These are phyloP conservation scores for Caenorhabditis drosophilae DNA, from an alignment of 2,888 invertebrate species.

Conservation along the genomic window DNA sequence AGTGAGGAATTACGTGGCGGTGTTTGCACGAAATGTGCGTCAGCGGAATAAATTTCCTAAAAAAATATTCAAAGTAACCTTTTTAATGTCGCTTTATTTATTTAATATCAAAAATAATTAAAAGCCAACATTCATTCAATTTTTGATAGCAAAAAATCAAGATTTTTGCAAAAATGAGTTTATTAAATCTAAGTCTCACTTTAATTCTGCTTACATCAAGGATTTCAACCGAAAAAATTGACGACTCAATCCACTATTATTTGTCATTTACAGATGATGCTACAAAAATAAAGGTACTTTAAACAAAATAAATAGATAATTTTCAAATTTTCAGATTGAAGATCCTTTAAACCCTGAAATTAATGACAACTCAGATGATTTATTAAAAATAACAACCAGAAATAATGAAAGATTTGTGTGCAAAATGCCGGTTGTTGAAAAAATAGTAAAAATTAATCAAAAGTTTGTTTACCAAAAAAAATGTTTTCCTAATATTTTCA, in stretches of 20 bases:
- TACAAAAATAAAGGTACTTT: not conserved
- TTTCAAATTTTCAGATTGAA: constrained; percentile 3
- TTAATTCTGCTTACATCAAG: too few species aligned
- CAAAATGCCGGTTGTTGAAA: constrained; percentile 22
- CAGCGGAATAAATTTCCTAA: too few species aligned
- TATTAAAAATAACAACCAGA: constrained; percentile 18
- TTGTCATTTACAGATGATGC: constrained; percentile 32
- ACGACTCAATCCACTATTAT: constrained; percentile 43
- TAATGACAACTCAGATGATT: constrained; percentile 10
- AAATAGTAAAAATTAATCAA: constrained; percentile 8
- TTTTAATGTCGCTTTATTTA: too few species aligned
- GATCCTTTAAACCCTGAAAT: constrained; percentile 2
- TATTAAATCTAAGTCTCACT: too few species aligned
- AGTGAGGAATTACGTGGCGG: constrained; percentile 10
- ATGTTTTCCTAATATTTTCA: constrained; percentile 4
- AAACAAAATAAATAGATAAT: not conserved
- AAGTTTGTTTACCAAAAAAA: too few species aligned
- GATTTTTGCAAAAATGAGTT: too few species aligned
- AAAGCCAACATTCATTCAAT: too few species aligned
- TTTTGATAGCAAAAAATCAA: too few species aligned
- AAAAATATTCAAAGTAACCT: too few species aligned
- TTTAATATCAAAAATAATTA: too few species aligned
- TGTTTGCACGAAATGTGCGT: constrained; percentile 15
- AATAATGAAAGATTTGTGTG: constrained; percentile 40
- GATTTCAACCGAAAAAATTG: constrained; percentile 14